Evolutionary conservation across 1,140 invertebrate genomes (phyloP), one percentile per base, ranked within the genome.

Genomic region (Platorchestia sp.): DNA sequence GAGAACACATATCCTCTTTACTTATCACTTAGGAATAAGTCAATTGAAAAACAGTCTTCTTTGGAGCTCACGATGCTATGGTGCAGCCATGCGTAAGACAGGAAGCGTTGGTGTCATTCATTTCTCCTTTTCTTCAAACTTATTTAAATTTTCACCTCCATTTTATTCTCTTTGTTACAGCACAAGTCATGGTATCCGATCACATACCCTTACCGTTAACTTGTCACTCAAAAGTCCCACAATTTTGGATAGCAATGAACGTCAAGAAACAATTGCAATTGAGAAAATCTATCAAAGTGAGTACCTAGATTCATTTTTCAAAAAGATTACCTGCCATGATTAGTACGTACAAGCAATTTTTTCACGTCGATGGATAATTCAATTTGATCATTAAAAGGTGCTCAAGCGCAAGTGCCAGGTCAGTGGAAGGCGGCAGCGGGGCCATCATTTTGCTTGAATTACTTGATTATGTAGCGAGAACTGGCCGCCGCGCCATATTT

Each of bases 401-500:
- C 59, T 75, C 59, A 75, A 75, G 59, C 59, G 59, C 59, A 75
- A 75, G 10, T 75, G 59, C 59, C 59, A 75, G 59, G 14, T 75
- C 59, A 75, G 59, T 75, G 14, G 59, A 75, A 75, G 1, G 59
- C 59, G 59, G 7, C 59, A 75, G 59, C 59, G 27, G 27, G 59
- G 59, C 59, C 87, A 89, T 89, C 87, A 89, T 89, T 41, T 41
- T 44, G 41, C n/a, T 89, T 7, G 87, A 89, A 44, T 44, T 89
- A 44, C 87, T 89, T 42, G 87, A 89, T 89, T 42, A 89, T 89
- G 87, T 14, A 89, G 59, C 87, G 43, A 44, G 41, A 89, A 89
- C 87, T 42, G 87, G 27, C 87, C n/a, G 41, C 27, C 87, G 87
- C 43, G 87, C 87, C 36, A 89, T 41, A 89, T 89, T 89, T 89